Percentiles rank a stretch among this genome's conserved stretches.
phyloP scores from a whole-genome alignment of 2,113 vertebrate genomes.

The Heliornis fulica region DNA sequence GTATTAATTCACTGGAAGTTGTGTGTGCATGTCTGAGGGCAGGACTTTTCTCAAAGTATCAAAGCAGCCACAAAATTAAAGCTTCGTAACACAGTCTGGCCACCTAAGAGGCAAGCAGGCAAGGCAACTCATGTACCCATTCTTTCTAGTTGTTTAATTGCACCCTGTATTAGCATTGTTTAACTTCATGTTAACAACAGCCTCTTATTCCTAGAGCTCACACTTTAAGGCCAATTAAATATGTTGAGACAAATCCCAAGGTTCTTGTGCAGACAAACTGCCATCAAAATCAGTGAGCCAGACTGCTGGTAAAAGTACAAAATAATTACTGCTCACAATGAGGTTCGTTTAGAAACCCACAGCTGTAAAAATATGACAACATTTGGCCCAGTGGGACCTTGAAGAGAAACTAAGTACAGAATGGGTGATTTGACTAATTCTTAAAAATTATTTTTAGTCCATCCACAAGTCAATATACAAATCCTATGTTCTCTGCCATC shows the following conservation, averaged over 20 bases:
- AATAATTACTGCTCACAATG: background rate
- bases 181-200: background rate
- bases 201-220: background rate
- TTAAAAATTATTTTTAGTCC: background rate
- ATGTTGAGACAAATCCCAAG: slow-evolving; percentile 17
- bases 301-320: background rate
- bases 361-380: slow-evolving; percentile 3
- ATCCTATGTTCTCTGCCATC: background rate
- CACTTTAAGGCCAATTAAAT: slow-evolving; percentile 7
- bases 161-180: background rate
- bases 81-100: background rate
- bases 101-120: slow-evolving; percentile 27
- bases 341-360: background rate
- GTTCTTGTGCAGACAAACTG: background rate
- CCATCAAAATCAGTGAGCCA: background rate
- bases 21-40: slow-evolving; percentile 20
- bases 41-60: slow-evolving; percentile 22
- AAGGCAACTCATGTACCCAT: background rate
- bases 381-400: background rate
- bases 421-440: background rate
- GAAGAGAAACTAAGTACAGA: background rate
- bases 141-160: slow-evolving; percentile 17
- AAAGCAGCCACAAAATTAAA: slow-evolving; percentile 60
- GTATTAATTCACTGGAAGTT: slow-evolving; percentile 9
- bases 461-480: background rate